Conservation (phyloP, 2,113 vertebrate genomes). For the Alligator sinensis region DNA sequence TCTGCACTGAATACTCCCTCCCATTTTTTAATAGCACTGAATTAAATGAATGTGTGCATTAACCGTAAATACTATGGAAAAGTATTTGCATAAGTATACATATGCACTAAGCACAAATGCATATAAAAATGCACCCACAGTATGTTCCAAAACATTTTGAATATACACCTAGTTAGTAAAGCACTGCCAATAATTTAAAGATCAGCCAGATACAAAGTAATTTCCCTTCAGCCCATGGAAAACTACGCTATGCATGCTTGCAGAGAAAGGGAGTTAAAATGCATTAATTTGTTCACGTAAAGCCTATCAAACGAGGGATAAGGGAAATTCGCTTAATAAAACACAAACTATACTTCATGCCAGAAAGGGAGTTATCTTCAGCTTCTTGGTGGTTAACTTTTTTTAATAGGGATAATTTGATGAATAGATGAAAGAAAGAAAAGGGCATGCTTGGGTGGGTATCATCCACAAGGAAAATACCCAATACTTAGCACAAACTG, state of each 20-base stretch:
- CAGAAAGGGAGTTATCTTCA: not conserved
- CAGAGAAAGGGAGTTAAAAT: not conserved
- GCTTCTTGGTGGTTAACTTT: not conserved
- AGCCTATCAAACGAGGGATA: not conserved
- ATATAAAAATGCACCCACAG: not conserved
- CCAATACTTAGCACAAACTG: accelerated
- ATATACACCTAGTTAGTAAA: not conserved
- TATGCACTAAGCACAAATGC: not conserved
- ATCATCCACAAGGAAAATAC: not conserved
- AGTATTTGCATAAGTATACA: not conserved
- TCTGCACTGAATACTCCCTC: not conserved
- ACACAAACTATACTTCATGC: not conserved
- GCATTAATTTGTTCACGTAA: not conserved
- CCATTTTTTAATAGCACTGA: not conserved
- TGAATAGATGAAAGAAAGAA: not conserved
- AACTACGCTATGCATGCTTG: not conserved
- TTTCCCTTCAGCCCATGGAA: not conserved
- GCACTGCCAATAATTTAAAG: not conserved
- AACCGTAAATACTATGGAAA: not conserved
- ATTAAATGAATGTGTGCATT: not conserved
- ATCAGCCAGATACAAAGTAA: not conserved
- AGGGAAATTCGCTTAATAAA: not conserved
- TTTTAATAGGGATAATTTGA: not conserved
- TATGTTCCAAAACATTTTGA: not conserved
- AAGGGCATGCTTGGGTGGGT: not conserved